Evolutionary conservation across 2,888 invertebrate genomes (phyloP).

Genomic region (Tholera decimalis): DNA sequence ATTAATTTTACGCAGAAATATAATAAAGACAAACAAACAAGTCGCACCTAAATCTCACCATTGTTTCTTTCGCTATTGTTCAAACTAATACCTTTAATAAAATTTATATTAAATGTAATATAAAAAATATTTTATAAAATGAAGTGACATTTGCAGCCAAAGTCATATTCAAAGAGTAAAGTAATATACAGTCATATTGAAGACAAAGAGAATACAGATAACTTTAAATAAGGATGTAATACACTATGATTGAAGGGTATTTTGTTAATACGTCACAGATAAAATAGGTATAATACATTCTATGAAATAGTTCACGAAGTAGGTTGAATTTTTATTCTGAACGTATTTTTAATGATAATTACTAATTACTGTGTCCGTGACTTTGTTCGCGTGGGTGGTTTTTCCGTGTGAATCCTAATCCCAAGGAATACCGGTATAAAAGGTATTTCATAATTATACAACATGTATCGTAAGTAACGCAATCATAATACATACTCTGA

Average conservation of each 20-base stretch:
- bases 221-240: too few relatives aligned
- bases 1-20: background rate
- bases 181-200: too few relatives aligned
- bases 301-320: background rate
- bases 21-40: constrained; percentile 45
- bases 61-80: constrained; percentile 47
- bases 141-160: constrained; percentile 25
- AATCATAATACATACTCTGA: too few relatives aligned
- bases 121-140: constrained; percentile 41
- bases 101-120: constrained; percentile 48
- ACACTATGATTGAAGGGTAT: constrained; percentile 5
- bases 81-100: constrained; percentile 52
- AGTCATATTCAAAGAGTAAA: too few relatives aligned
- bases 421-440: too few relatives aligned
- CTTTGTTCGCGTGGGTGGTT: too few relatives aligned
- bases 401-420: too few relatives aligned
- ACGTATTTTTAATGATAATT: too few relatives aligned
- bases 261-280: constrained; percentile 7
- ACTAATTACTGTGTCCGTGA: too few relatives aligned
- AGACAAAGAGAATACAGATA: too few relatives aligned
- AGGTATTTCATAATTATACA: too few relatives aligned
- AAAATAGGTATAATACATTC: constrained; percentile 19
- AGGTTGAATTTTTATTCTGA: background rate
- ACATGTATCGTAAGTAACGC: too few relatives aligned
- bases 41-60: constrained; percentile 58